phyloP scores from a whole-genome alignment of 2,797 vertebrate species.

The Peromyscus eremicus region DNA sequence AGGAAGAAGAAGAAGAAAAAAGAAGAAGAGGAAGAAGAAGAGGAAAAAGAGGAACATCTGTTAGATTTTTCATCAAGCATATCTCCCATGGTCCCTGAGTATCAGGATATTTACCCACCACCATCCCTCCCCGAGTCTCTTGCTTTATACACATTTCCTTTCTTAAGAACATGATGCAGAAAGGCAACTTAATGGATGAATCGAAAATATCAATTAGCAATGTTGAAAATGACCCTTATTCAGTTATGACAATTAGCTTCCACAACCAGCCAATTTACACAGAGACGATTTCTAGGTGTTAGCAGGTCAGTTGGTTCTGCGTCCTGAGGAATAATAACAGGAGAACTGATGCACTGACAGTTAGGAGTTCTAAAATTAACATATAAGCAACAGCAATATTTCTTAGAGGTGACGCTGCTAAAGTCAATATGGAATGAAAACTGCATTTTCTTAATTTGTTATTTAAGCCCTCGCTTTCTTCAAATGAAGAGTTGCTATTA shows the following conservation, averaged over 20 bases:
- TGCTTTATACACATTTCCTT: conserved; percentile 30
- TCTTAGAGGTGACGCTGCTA: conserved; percentile 72
- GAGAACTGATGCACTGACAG: conserved; percentile 15
- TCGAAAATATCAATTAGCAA: conserved; percentile 49
- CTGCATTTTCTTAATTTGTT: conserved; percentile 72
- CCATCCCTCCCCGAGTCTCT: background rate
- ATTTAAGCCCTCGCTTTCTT: conserved; percentile 63
- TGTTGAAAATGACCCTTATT: conserved; percentile 73
- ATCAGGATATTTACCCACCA: background rate
- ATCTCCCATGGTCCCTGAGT: background rate
- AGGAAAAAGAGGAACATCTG: background rate
- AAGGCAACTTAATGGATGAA: conserved; percentile 61
- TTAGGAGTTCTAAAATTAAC: conserved; percentile 75
- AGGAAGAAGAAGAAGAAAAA: background rate
- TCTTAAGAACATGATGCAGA: conserved; percentile 58
- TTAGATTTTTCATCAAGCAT: conserved; percentile 3
- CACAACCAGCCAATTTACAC: conserved; percentile 59
- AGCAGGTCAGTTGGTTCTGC: conserved; percentile 54
- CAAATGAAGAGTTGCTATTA: conserved; percentile 74
- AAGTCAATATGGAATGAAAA: conserved; percentile 71
- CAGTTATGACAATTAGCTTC: conserved; percentile 65
- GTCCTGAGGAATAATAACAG: conserved; percentile 27
- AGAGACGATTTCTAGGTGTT: conserved; percentile 63
- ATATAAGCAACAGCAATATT: conserved; percentile 55
- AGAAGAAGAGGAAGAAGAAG: no score